Evolutionary conservation across 2,888 invertebrate species (phyloP).

Genomic region (Acleris cristana): DNA sequence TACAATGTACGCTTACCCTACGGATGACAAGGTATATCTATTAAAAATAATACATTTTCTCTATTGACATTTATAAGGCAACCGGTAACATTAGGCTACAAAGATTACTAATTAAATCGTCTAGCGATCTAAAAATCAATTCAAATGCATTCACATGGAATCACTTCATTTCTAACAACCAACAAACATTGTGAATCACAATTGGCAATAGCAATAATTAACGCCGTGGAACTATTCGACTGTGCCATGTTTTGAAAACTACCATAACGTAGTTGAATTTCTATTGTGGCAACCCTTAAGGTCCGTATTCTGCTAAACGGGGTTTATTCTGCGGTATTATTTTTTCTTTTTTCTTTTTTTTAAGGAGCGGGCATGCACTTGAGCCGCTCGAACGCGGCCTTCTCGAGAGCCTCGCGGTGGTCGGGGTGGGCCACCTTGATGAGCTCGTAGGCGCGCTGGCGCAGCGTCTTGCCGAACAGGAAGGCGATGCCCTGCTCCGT

Average conservation of each 20-base stretch:
- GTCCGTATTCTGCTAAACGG: conserved; percentile 15
- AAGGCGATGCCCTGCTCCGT: conserved; percentile 96
- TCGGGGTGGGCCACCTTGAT: conserved; percentile 96
- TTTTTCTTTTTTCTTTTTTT: conserved; percentile 35
- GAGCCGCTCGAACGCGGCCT: conserved; percentile 93
- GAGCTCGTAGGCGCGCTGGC: conserved; percentile 95
- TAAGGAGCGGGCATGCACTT: conserved; percentile 89
- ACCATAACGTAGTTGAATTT: conserved; percentile 37
- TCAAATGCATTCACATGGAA: conserved; percentile 35
- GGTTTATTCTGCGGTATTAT: conserved; percentile 9
- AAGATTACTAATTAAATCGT: conserved; percentile 8
- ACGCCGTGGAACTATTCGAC: conserved; percentile 19
- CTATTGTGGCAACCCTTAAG: conserved; percentile 41
- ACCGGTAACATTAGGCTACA: conserved; percentile 30
- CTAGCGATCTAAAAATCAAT: conserved; percentile 34
- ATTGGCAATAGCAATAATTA: background rate
- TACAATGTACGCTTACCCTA: conserved; percentile 33
- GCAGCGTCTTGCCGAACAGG: conserved; percentile 93
- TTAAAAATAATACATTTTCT: conserved; percentile 43
- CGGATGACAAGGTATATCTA: conserved; percentile 27
- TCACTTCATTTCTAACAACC: conserved; percentile 23
- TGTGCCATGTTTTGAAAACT: conserved; percentile 22
- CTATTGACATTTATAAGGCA: conserved; percentile 38
- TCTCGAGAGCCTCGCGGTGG: conserved; percentile 92
- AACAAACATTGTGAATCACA: conserved; percentile 16